These are phyloP conservation scores for Onychostoma macrolepis DNA, from an alignment of 2,113 vertebrate genomes.

Conservation along the genomic window DNA sequence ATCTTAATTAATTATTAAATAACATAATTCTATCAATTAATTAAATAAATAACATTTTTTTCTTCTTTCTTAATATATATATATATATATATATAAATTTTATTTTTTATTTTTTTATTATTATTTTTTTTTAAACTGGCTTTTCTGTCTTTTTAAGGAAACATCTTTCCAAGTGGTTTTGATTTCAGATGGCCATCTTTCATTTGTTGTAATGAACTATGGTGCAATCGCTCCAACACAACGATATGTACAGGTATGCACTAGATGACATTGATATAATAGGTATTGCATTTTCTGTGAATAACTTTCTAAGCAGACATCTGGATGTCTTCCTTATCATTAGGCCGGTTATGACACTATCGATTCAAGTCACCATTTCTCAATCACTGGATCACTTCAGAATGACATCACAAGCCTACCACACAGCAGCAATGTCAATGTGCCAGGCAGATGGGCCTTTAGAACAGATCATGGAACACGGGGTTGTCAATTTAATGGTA, in stretches of 20 bases:
- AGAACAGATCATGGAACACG: constrained; percentile 35
- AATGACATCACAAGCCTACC: background rate
- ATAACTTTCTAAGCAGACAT: background rate
- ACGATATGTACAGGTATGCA: constrained; percentile 38
- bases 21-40: no score
- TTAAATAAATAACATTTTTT: no score
- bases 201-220: constrained; percentile 26
- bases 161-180: constrained; percentile 65
- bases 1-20: background rate
- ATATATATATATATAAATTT: no score
- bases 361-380: constrained; percentile 46
- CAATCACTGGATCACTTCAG: constrained; percentile 46
- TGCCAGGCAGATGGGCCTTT: constrained; percentile 59
- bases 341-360: constrained; percentile 67
- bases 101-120: background rate
- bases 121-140: background rate
- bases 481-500: constrained; percentile 39
- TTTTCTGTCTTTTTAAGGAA: constrained; percentile 40
- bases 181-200: constrained; percentile 46
- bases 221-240: background rate
- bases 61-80: no score
- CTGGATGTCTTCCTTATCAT: background rate
- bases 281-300: background rate
- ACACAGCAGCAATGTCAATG: constrained; percentile 54
- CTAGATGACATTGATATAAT: background rate